These are phyloP conservation scores for Eristalis pertinax DNA, from an alignment of 2,888 invertebrate genomes.

Conservation along the genomic window DNA sequence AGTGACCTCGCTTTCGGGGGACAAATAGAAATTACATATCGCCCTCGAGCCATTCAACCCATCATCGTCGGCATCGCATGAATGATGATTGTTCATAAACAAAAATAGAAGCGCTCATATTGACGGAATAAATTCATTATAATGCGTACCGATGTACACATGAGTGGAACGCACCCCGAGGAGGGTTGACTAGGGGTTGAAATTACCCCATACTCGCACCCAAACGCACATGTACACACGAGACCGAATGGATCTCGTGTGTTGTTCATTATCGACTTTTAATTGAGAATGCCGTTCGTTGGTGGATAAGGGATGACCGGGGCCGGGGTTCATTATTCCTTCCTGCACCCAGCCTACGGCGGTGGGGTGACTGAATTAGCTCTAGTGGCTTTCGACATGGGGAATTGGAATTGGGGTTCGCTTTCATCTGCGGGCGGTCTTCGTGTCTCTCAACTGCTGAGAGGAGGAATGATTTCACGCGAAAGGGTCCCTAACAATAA, in stretches of 20 bases:
- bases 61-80: not conserved
- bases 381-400: not conserved
- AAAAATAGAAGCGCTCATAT: constrained; percentile 11
- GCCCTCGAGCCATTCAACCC: not conserved
- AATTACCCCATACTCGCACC: not conserved
- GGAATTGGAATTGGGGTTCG: not conserved
- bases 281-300: constrained; percentile 11
- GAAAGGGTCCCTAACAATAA: not conserved
- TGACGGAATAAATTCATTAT: constrained; percentile 39
- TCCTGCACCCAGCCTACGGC: not conserved
- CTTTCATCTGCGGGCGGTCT: not conserved
- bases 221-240: not conserved
- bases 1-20: not conserved
- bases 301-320: not conserved
- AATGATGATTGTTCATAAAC: constrained; percentile 26
- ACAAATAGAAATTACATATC: not conserved
- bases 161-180: constrained; percentile 8
- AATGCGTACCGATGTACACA: constrained; percentile 24
- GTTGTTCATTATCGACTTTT: constrained; percentile 28
- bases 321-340: not conserved
- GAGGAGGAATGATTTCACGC: not conserved
- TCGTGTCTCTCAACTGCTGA: not conserved
- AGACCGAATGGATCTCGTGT: not conserved
- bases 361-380: not conserved
- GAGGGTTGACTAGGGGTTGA: not conserved